Evolutionary conservation across 1,140 invertebrate species (phyloP), one percentile per base, ranked within the genome.

Genomic region (Paracyclopina nana): DNA sequence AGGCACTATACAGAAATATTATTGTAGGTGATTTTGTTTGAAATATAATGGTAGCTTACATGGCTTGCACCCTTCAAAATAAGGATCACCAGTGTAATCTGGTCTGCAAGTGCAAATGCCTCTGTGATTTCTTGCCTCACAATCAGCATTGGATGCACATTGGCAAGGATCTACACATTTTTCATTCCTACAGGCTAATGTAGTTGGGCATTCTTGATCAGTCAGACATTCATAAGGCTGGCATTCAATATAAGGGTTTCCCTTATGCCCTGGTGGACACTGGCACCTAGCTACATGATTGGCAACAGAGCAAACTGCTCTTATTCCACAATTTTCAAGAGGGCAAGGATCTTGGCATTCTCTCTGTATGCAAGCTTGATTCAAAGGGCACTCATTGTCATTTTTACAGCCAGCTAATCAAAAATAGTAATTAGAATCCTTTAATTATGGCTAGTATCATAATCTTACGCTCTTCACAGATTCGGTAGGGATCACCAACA

Each of bases 291-390:
- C 50, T 8, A 18, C 9, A 54, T 52, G 52, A 14, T 34, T 53
- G 16, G 12, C 12, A 0, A 77, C 70, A 40, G 73, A 70, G 55
- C 85, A 90, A 22, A 78, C 65, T 12, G 85, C 82, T 53, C 82
- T 80, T 0, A 68, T 52, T n/a, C 85, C 84, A 59, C 86, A 90
- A 30, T 79, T 78, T 1, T 79, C 78, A 52, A 77, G 75, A 2
- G 69, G 61, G 57, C 85, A 90, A 0, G 82, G 77, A 62, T 87
- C 76, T 18, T 79, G 65, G 60, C 86, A 92, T 58, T 84, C 73
- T 31, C 76, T 70, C 54, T 86, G 81, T 49, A 88, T 72, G 58
- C 86, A 92, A 22, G 82, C 80, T 63, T 86, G 74, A 29, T 74
- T 75, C 22, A 78, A 67, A 4, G 79, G 72, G 62, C 86, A 91